Conservation (phyloP, 2,113 vertebrate species). For the Pao palembangensis region DNA sequence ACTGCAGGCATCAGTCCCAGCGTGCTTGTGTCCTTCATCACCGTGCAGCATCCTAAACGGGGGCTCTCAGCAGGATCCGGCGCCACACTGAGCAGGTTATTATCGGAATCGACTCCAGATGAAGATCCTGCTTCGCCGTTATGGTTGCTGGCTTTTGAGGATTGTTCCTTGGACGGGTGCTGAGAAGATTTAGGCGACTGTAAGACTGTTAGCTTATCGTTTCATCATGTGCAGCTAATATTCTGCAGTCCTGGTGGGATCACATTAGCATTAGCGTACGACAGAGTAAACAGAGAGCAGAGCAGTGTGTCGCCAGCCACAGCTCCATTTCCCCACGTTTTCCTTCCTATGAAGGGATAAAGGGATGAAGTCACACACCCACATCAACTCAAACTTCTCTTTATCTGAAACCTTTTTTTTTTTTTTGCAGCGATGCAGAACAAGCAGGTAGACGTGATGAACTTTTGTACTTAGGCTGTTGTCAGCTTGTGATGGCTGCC, state of each 20-base stretch:
- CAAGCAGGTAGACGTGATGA: no score
- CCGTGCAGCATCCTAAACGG: slow-evolving; percentile 8
- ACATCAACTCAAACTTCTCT: no score
- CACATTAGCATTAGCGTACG: no score
- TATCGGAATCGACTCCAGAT: slow-evolving; percentile 5
- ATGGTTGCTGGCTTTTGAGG: not conserved
- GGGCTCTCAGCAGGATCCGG: not conserved
- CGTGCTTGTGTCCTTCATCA: slow-evolving; percentile 11
- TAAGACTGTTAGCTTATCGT: not conserved
- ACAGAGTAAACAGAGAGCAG: no score
- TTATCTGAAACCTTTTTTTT: no score
- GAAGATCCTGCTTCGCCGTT: not conserved
- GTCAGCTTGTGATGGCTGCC: no score
- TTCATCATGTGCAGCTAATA: not conserved
- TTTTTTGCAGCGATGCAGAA: no score
- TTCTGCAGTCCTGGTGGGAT: not conserved
- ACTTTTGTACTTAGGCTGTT: no score
- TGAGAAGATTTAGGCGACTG: not conserved
- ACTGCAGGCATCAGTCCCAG: not conserved
- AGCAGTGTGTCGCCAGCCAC: no score
- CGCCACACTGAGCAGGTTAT: not conserved
- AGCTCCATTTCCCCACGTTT: no score
- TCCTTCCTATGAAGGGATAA: no score
- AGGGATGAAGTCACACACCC: no score
- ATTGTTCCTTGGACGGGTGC: slow-evolving; percentile 8